Evolutionary conservation across 2,888 invertebrate species (phyloP), one percentile per base, ranked within the genome.

Genomic region (Lochmaea crataegi): DNA sequence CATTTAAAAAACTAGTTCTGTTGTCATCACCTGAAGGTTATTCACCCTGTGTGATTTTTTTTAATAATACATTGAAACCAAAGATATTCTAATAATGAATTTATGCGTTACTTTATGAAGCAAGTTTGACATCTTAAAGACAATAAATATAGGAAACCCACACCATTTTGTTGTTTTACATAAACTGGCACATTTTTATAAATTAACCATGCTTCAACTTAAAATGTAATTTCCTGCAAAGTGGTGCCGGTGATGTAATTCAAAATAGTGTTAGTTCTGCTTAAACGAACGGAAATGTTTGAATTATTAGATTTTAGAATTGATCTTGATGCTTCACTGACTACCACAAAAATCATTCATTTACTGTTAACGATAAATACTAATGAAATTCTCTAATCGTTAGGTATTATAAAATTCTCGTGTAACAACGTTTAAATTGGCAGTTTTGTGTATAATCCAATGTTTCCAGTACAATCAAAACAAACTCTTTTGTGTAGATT

Each of bases 401-500:
- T 14, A n/a, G n/a, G n/a, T n/a, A 14, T 56, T 11, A 0, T 12
- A 4, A 56, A 56, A 18, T 56, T 16, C 22, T 22, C 56, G 9
- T 18, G n/a, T 56, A 16, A 16, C 22, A 56, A 56, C 11, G 11
- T 0, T 56, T 56, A 22, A 56, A 56, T 22, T 12, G 18, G 22
- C 2, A 22, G 22, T 56, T 56, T 56, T 22, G 22, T 9, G 22
- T 22, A 10, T n/a, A 56, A 56, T 56, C 4, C 16, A 56, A 56
- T 22, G 9, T 7, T 22, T 11, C 18, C 22, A 22, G 18, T 56
- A 12, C 18, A 56, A 56, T 56, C 22, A 10, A 18, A 56, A 56
- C 56, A 18, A 56, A 56, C 22, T 56, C n/a, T 56, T 56, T 56
- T 56, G 22, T 56, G 18, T 56, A 22, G 12, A 56, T 56, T 18